Evolutionary conservation across 1,140 invertebrate genomes (phyloP), one percentile per base, ranked within the genome.

Genomic region (Dinothrombium tinctorium): DNA sequence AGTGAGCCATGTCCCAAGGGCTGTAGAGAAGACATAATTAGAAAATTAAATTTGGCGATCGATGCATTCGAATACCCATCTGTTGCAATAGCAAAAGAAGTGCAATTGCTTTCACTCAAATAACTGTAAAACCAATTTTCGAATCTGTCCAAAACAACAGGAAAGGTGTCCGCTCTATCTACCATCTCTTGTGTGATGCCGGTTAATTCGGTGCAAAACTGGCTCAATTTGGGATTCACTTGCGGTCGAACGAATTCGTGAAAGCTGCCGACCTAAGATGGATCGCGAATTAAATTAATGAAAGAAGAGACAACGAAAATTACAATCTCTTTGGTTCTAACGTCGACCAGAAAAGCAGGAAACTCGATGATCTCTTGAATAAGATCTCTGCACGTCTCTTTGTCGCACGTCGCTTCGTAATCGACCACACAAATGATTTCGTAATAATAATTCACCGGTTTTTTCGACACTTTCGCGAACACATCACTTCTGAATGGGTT

Each of bases 281-380:
- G 50, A 61, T 64, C 47, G 45, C 8, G 14, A 21, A 14, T 0
- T 21, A 40, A n/a, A 33, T 11, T 43, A 28, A 38, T 21, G 9
- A 42, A 20, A 20, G 24, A 14, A 33, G 8, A 42, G 4, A 14
- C 17, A 1, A 24, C 22, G 20, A 35, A 52, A 55, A 53, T 12
- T 53, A 73, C 66, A 32, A 76, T 64, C 49, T 59, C 55, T 35
- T 57, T 56, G 20, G 56, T 56, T 41, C 60, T 55, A 2, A 66
- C 55, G 51, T 72, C 64, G 17, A 76, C 55, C n/a, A 78, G 53
- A 33, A 78, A 66, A 6, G 70, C 71, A 9, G 75, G 73, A 54
- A 79, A 78, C 55, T 78, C 75, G 53, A 73, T 73, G 33, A 73
- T 73, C 56, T 73, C 71, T 54, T 71, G 68, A 32, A 33, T 14